Evolutionary conservation across 2,113 vertebrate species (phyloP).

Genomic region (Callocephalon fimbriatum): DNA sequence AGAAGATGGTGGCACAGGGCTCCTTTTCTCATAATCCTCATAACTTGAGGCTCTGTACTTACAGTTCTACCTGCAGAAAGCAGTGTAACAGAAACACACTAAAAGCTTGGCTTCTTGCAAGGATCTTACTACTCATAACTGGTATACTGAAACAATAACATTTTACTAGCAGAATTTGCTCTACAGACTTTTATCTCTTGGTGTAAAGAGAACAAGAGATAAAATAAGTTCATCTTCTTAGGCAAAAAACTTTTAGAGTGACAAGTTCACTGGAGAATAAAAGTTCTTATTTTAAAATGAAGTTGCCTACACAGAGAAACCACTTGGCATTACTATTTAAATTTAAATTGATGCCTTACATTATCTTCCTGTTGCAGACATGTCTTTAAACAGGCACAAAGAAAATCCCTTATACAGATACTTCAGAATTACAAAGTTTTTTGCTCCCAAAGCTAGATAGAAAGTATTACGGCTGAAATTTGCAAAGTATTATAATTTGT

Average conservation of each 20-base stretch:
- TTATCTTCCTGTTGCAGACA: neutral
- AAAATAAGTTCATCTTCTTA: neutral
- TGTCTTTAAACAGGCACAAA: neutral
- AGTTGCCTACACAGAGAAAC: neutral
- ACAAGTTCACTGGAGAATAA: neutral
- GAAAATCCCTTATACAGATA: neutral
- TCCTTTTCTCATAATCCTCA: neutral
- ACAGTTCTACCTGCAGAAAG: neutral
- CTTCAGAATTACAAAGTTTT: neutral
- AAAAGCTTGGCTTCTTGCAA: neutral
- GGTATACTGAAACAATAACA: neutral
- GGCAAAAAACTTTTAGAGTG: neutral
- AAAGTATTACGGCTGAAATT: neutral
- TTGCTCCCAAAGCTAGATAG: neutral
- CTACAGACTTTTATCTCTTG: neutral
- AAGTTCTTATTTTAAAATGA: neutral
- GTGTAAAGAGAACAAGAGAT: neutral
- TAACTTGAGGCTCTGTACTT: rapidly evolving
- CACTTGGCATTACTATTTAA: neutral
- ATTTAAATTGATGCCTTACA: neutral
- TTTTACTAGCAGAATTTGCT: neutral
- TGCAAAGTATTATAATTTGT: neutral
- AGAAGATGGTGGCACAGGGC: conserved; percentile 56
- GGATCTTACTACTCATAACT: neutral
- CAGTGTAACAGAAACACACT: neutral